These are phyloP conservation scores for Enteromius viviparus DNA, from an alignment of 2,797 vertebrate species.

Conservation along the genomic window DNA sequence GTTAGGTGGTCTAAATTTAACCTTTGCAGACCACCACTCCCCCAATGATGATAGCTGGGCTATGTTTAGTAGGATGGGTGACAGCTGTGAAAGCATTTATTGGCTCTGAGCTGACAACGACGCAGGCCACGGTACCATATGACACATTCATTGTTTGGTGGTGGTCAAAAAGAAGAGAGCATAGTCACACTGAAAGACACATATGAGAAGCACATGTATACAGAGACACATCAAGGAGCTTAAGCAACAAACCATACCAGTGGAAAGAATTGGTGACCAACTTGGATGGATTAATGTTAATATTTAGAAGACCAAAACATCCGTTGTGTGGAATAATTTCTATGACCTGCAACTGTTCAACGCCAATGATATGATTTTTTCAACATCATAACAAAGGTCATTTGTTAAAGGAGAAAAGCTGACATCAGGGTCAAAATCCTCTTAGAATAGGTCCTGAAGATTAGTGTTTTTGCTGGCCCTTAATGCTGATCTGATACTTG, in stretches of 20 bases:
- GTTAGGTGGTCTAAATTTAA: constrained; percentile 76
- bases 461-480: constrained; percentile 15
- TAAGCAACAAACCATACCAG: background rate
- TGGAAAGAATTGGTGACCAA: background rate
- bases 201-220: constrained; percentile 14
- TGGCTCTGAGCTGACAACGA: constrained; percentile 52
- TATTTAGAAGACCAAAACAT: background rate
- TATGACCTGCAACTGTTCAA: constrained; percentile 34
- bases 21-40: constrained; percentile 65
- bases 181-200: constrained; percentile 11
- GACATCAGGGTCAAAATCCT: constrained; percentile 49
- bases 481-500: constrained; percentile 41
- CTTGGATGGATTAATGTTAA: background rate
- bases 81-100: constrained; percentile 80
- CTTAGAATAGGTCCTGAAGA: constrained; percentile 44
- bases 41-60: constrained; percentile 71
- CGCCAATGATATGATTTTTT: background rate
- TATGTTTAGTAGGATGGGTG: constrained; percentile 77
- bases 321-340: background rate
- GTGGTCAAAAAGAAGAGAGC: constrained; percentile 5
- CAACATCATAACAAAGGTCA: constrained; percentile 27
- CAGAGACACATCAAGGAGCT: constrained; percentile 11
- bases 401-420: constrained; percentile 48
- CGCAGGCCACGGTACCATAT: constrained; percentile 33
- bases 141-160: constrained; percentile 35